A percentile compares a stretch with the other conserved stretches of the same genome.
These are phyloP conservation scores for Australoheros facetus DNA, from an alignment of 2,797 vertebrate species.

Conservation along the genomic window DNA sequence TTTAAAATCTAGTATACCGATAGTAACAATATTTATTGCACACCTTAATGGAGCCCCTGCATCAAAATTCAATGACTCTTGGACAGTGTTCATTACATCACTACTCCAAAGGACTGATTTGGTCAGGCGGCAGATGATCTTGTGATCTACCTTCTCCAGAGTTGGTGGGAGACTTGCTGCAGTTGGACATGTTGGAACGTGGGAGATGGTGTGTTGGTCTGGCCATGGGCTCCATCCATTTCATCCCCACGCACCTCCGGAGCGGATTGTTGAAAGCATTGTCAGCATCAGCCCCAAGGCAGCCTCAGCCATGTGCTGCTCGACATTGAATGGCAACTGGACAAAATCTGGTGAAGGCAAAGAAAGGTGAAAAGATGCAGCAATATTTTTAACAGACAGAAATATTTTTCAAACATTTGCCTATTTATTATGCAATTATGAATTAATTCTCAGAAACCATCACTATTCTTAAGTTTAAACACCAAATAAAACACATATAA, in stretches of 20 bases:
- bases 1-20: background rate
- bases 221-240: slow-evolving; percentile 73
- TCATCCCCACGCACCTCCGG: slow-evolving; percentile 70
- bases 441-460: background rate
- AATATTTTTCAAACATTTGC: background rate
- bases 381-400: background rate
- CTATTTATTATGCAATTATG: background rate
- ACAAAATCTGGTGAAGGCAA: slow-evolving; percentile 34
- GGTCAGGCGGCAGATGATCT: slow-evolving; percentile 29
- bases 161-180: slow-evolving; percentile 73
- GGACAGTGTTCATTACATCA: slow-evolving; percentile 48
- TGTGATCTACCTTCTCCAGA: slow-evolving; percentile 75
- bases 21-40: background rate
- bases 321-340: slow-evolving; percentile 63
- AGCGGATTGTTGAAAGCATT: slow-evolving; percentile 65
- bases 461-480: background rate
- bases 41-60: background rate
- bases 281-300: slow-evolving; percentile 69
- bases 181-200: slow-evolving; percentile 71
- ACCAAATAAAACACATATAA: background rate
- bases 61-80: slow-evolving; percentile 36
- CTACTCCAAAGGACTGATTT: slow-evolving; percentile 55
- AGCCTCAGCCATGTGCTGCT: slow-evolving; percentile 53
- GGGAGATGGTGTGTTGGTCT: slow-evolving; percentile 67
- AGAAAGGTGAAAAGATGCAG: background rate